These are phyloP conservation scores for Blomia tropicalis DNA, from an alignment of 2,888 invertebrate genomes.

Conservation along the genomic window DNA sequence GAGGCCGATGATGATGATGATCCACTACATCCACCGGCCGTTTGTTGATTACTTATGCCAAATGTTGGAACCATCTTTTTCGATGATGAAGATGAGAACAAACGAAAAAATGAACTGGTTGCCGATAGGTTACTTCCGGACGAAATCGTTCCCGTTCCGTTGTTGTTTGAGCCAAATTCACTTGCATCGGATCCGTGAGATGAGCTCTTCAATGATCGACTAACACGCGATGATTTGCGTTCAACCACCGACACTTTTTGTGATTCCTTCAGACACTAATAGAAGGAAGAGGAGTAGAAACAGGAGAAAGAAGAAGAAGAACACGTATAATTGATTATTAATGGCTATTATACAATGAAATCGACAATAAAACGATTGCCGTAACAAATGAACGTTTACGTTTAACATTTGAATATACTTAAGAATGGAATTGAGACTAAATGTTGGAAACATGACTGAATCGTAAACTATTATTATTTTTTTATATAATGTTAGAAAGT, in stretches of 20 bases:
- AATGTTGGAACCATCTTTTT: background rate
- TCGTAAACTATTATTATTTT: no score
- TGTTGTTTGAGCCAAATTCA: background rate
- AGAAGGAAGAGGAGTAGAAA: background rate
- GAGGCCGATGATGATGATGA: background rate
- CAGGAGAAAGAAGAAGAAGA: background rate
- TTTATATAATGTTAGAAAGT: no score
- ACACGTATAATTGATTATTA: no score
- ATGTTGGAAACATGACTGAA: no score
- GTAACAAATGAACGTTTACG: no score
- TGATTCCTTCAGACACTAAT: conserved; percentile 54
- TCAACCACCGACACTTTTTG: conserved; percentile 56
- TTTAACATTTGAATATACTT: no score
- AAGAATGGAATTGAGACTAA: no score
- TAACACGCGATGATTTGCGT: background rate
- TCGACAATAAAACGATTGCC: no score
- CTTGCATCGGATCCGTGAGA: background rate
- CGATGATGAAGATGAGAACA: conserved; percentile 1
- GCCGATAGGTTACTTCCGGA: background rate
- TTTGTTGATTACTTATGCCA: background rate
- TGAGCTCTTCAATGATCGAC: background rate
- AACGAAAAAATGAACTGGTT: background rate
- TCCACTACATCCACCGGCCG: background rate
- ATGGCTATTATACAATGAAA: no score
- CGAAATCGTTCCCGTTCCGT: background rate